These are phyloP conservation scores for Geophilus truncorum DNA, from an alignment of 2,888 invertebrate genomes.

Conservation along the genomic window DNA sequence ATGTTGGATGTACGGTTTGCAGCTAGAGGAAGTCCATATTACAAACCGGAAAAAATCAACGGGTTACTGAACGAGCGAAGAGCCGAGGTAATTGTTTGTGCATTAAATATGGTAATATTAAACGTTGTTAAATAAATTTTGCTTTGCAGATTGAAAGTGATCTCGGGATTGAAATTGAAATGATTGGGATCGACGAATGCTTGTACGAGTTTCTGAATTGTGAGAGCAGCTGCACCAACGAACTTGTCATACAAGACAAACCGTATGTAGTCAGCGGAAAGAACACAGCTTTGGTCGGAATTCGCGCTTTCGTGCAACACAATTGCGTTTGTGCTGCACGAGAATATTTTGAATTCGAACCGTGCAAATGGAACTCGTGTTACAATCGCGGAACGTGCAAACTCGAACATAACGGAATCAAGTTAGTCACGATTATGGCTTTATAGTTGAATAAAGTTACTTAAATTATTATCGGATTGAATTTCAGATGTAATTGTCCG, in stretches of 20 bases:
- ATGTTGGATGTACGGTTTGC: constrained; percentile 81
- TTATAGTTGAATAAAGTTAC: no score
- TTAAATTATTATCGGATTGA: no score
- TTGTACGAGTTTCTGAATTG: constrained; percentile 68
- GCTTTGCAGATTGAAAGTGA: constrained; percentile 59
- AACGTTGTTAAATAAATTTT: background rate
- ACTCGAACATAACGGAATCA: constrained; percentile 34
- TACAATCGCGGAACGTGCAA: constrained; percentile 68
- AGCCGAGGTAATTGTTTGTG: constrained; percentile 51
- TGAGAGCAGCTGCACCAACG: constrained; percentile 70
- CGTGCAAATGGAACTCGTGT: constrained; percentile 54
- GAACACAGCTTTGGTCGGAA: constrained; percentile 88
- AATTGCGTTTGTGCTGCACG: constrained; percentile 62
- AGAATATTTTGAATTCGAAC: constrained; percentile 44
- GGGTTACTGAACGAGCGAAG: constrained; percentile 69
- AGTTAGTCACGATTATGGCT: background rate
- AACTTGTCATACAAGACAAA: constrained; percentile 64
- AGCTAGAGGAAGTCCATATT: constrained; percentile 91
- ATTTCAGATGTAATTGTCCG: constrained; percentile 68
- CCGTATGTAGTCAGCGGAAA: constrained; percentile 87
- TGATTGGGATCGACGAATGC: constrained; percentile 90
- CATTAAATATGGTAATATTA: background rate
- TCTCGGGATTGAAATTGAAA: constrained; percentile 67
- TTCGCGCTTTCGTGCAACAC: constrained; percentile 73
- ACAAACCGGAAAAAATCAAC: constrained; percentile 79